Conservation (phyloP, 2,113 vertebrate genomes). For the Carettochelys insculpta region DNA sequence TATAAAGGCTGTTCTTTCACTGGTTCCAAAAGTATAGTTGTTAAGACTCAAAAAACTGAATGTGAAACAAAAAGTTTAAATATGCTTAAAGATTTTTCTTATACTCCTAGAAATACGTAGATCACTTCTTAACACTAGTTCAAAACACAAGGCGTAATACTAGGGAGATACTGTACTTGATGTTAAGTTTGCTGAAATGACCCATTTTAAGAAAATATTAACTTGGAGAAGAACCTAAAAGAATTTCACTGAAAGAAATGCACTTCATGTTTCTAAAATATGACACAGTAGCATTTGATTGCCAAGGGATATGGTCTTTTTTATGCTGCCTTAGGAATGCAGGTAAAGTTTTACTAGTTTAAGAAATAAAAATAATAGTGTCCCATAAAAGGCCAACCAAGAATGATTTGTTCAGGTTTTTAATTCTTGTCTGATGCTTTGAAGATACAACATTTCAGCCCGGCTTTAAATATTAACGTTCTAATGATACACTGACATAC, state of each 20-base stretch:
- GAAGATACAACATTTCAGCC: constrained; percentile 7
- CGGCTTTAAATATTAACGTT: neutral
- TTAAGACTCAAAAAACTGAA: neutral
- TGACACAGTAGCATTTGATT: neutral
- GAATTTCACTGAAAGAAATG: neutral
- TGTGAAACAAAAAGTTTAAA: neutral
- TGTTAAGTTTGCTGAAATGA: neutral
- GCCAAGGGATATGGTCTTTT: neutral
- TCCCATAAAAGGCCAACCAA: constrained; percentile 39
- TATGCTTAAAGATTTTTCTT: constrained; percentile 25
- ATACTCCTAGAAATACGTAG: neutral
- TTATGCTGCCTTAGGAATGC: constrained; percentile 1
- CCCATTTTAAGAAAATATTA: neutral
- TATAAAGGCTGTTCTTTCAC: neutral
- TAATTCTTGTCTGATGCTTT: constrained; percentile 5
- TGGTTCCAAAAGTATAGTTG: neutral
- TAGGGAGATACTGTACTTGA: neutral
- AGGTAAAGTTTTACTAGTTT: constrained; percentile 14
- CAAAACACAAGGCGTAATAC: neutral
- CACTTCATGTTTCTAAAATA: neutral
- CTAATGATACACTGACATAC: neutral
- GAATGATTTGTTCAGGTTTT: neutral
- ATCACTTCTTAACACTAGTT: neutral
- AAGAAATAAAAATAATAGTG: constrained; percentile 13
- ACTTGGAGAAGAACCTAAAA: neutral